Base-by-base conservation (phyloP, 1,140 invertebrate genomes). In the Sitodiplosis mosellana region DNA sequence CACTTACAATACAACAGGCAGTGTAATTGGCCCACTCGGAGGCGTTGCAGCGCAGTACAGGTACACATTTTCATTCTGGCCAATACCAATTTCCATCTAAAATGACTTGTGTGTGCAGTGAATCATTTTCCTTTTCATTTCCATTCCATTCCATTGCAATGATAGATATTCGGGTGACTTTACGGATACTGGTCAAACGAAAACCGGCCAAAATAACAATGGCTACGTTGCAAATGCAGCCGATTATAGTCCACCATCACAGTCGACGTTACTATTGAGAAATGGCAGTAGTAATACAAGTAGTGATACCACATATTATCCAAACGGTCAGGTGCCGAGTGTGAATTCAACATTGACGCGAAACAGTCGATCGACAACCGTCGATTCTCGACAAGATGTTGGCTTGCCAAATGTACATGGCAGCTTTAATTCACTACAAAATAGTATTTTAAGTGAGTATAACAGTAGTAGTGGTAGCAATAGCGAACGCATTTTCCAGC, bases 111-210 rank as follows among this genome's bases (percentile, higher is more conserved):
- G 33, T 34, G 33, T 34, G n/a, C n/a, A n/a, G n/a, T n/a, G n/a
- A n/a, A n/a, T n/a, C n/a, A n/a, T n/a, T n/a, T n/a, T n/a, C n/a
- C n/a, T n/a, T n/a, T n/a, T n/a, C n/a, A n/a, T n/a, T n/a, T n/a
- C n/a, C 27, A 27, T 27, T 27, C 10, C n/a, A 10, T 27, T 27
- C 27, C 27, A 27, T 27, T 5, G 10, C 3, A 5, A 27, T 10
- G 85, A 82, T 63, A 71, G 86, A 60, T 91, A 89, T 66, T 88
- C 85, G 27, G 81, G 83, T 34, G 87, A 93, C 59, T 92, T 88
- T 61, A 78, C 80, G 33, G 86, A 89, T 56, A 67, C 67, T 50
- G 65, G 43, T 17, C 66, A 63, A 57, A 42, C 19, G 45, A 43
- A 86, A 82, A 75, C 80, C 58, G 81, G 82, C 48, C 80, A 81